phyloP scores from a whole-genome alignment of 2,888 invertebrate species.

The Pyrocoelia pectoralis region DNA sequence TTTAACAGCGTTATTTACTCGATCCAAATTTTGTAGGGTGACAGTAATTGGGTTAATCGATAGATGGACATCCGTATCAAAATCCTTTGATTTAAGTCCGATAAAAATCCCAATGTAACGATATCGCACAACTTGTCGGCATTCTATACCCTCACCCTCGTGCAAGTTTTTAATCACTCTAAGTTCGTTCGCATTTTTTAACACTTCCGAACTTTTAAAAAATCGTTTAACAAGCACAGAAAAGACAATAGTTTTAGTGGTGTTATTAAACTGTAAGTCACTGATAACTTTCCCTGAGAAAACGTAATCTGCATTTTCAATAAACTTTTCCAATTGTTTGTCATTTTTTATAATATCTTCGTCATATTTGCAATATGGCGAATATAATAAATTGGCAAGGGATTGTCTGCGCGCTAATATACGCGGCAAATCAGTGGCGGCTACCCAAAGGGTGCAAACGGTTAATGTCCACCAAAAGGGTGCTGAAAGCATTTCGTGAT shows the following conservation, averaged over 20 bases:
- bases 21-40: constrained; percentile 59
- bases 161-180: constrained; percentile 52
- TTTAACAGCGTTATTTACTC: constrained; percentile 55
- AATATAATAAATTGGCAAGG: constrained; percentile 38
- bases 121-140: constrained; percentile 54
- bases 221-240: constrained; percentile 54
- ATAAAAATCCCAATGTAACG: constrained; percentile 58
- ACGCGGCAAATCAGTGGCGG: constrained; percentile 25
- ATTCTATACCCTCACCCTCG: constrained; percentile 56
- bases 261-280: constrained; percentile 46
- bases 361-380: constrained; percentile 56
- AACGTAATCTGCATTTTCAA: constrained; percentile 51
- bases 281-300: constrained; percentile 58
- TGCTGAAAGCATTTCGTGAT: constrained; percentile 30
- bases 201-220: constrained; percentile 52
- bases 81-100: constrained; percentile 48
- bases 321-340: constrained; percentile 47
- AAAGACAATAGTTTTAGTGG: constrained; percentile 51
- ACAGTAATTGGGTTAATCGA: constrained; percentile 57
- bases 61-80: constrained; percentile 53
- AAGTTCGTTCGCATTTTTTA: constrained; percentile 50
- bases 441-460: constrained; percentile 22
- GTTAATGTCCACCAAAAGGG: constrained; percentile 30
- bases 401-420: constrained; percentile 39
- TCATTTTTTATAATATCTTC: constrained; percentile 53